Percentiles rank a stretch among this genome's conserved stretches.
phyloP scores from a whole-genome alignment of 2,888 invertebrate species.

The Acanthosepion pharaonis region DNA sequence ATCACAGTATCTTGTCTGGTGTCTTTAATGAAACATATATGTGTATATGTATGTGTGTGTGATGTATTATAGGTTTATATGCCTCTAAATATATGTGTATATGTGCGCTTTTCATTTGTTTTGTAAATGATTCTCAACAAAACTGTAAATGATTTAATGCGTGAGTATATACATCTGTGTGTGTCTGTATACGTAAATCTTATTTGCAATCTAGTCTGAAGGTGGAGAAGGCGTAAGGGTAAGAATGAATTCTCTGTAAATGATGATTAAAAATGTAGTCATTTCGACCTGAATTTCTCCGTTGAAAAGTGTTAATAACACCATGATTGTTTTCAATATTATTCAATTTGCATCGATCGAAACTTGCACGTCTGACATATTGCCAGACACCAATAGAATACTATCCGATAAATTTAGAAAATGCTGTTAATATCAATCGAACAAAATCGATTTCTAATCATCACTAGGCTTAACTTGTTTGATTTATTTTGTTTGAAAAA shows the following conservation, averaged over 20 bases:
- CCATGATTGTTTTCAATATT: slow-evolving; percentile 33
- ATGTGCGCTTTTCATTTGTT: no score
- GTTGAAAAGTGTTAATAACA: not conserved
- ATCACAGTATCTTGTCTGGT: no score
- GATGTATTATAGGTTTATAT: no score
- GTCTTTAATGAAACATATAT: no score
- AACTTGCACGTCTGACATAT: not conserved
- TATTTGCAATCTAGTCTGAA: not conserved
- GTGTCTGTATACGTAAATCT: not conserved
- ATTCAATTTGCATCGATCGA: slow-evolving; percentile 1
- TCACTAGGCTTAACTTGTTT: not conserved
- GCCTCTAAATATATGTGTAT: no score
- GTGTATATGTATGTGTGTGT: no score
- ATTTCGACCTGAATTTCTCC: slow-evolving; percentile 16
- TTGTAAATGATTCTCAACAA: no score
- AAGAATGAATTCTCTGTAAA: not conserved
- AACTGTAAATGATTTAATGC: not conserved
- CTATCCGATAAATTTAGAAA: not conserved
- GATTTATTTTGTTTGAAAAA: not conserved
- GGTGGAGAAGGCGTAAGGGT: not conserved
- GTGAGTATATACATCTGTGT: not conserved
- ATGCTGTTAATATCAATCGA: slow-evolving; percentile 9
- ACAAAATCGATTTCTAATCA: slow-evolving; percentile 1
- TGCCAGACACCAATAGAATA: not conserved
- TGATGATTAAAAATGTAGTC: not conserved